Evolutionary conservation across 2,113 vertebrate genomes (phyloP).

Genomic region (Bothrops jararaca): DNA sequence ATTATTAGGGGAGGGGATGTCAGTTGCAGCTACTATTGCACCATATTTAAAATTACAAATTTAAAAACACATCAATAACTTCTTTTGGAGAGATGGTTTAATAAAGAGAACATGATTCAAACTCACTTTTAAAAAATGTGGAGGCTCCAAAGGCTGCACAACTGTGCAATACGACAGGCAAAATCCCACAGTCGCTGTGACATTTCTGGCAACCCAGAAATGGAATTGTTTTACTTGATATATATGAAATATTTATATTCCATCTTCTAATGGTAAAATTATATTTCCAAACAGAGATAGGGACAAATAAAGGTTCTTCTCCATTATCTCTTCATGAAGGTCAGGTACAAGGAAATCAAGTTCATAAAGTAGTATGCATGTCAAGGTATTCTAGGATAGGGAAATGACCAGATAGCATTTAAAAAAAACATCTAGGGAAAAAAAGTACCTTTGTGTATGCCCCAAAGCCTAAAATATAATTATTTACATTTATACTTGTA

Average conservation of each 20-base stretch:
- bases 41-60: not conserved
- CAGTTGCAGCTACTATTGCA: not conserved
- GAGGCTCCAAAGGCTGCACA: not conserved
- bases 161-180: not conserved
- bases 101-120: not conserved
- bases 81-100: not conserved
- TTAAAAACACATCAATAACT: not conserved
- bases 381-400: not conserved
- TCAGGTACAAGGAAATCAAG: not conserved
- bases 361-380: not conserved
- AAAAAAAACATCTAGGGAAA: not conserved
- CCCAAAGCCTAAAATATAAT: not conserved
- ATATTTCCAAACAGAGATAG: not conserved
- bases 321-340: not conserved
- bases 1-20: not conserved
- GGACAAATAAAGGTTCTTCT: not conserved
- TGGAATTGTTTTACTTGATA: not conserved
- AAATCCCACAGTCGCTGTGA: not conserved
- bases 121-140: not conserved
- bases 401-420: not conserved
- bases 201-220: not conserved
- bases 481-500: not conserved
- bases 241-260: not conserved
- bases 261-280: not conserved
- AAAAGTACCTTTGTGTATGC: not conserved